Percentiles rank a stretch among this genome's conserved stretches.
Conservation (phyloP, 2,888 invertebrate genomes). For the Brenthis ino region DNA sequence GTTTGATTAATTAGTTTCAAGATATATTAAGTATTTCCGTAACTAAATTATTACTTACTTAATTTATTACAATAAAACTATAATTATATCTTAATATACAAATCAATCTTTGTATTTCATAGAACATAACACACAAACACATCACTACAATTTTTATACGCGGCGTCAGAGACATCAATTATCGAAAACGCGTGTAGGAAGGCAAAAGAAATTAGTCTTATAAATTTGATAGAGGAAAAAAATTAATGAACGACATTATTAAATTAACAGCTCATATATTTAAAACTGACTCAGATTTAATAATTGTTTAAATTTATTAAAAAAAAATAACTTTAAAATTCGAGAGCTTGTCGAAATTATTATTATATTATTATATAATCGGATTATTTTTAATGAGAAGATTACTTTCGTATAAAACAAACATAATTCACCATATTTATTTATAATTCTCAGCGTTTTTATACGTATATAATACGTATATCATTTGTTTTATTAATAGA, state of each 20-base stretch:
- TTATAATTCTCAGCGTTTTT: no score
- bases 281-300: conserved; percentile 27
- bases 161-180: conserved; percentile 22
- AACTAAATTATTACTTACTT: no score
- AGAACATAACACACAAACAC: conserved; percentile 12
- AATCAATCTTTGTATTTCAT: neutral
- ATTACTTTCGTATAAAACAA: no score
- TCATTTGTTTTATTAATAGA: neutral
- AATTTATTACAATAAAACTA: no score
- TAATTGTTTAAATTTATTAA: conserved; percentile 22
- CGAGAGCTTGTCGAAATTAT: conserved; percentile 1
- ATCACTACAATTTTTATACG: conserved; percentile 4
- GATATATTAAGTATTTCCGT: no score
- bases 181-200: conserved; percentile 31
- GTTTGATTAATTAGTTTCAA: no score
- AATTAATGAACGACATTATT: conserved; percentile 39
- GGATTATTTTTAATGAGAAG: no score
- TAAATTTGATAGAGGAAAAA: conserved; percentile 26
- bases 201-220: conserved; percentile 35
- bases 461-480: no score
- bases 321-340: conserved; percentile 5
- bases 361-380: neutral
- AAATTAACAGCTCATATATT: conserved; percentile 37
- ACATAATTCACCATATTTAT: no score
- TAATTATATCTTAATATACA: no score